phyloP scores from a whole-genome alignment of 2,113 vertebrate species.

The Perca flavescens region DNA sequence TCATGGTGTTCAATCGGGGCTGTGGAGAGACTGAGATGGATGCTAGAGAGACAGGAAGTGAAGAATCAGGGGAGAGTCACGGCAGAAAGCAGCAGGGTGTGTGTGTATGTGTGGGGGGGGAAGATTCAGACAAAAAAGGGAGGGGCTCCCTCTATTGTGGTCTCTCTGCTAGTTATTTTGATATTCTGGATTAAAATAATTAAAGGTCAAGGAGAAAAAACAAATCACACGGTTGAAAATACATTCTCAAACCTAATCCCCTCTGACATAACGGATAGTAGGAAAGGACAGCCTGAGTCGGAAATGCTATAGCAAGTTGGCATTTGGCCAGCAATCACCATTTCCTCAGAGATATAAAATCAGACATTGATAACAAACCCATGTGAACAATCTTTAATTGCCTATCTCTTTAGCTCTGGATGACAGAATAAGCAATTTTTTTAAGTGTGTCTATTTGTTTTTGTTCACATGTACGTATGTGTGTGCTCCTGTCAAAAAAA shows the following conservation, averaged over 20 bases:
- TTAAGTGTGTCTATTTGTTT: constrained; percentile 1
- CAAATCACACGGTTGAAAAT: constrained; percentile 17
- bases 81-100: constrained; percentile 26
- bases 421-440: constrained; percentile 2
- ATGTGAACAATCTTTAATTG: constrained; percentile 19
- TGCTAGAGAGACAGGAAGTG: constrained; percentile 48
- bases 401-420: constrained; percentile 13
- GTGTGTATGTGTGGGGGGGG: not conserved
- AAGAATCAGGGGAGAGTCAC: not conserved
- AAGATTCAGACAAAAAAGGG: constrained; percentile 5
- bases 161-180: constrained; percentile 6
- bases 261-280: constrained; percentile 3
- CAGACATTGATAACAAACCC: constrained; percentile 3
- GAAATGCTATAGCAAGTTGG: not conserved
- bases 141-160: not conserved
- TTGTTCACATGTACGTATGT: constrained; percentile 10
- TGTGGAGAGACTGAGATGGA: constrained; percentile 44
- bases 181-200: constrained; percentile 1
- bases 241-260: constrained; percentile 2
- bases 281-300: constrained; percentile 14
- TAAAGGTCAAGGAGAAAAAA: constrained; percentile 27
- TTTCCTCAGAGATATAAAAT: constrained; percentile 17
- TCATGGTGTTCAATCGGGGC: constrained; percentile 46
- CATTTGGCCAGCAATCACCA: constrained; percentile 3
- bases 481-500: constrained; percentile 21